Percentiles rank a stretch among this genome's conserved stretches.
These are phyloP conservation scores for Paralvinella palmiformis DNA, from an alignment of 1,140 invertebrate species.

Conservation along the genomic window DNA sequence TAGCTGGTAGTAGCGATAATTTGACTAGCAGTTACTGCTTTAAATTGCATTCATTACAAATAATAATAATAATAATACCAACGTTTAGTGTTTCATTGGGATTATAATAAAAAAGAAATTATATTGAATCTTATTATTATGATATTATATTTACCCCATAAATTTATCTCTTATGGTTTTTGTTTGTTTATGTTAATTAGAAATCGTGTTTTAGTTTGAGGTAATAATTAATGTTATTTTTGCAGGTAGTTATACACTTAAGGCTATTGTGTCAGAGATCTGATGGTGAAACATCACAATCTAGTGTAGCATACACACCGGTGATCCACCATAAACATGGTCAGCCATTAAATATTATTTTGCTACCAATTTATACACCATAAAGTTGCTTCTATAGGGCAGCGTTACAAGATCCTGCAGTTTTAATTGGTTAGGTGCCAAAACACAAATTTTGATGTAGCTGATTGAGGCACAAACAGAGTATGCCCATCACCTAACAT, in stretches of 20 bases:
- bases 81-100: too few species aligned
- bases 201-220: too few species aligned
- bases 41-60: too few species aligned
- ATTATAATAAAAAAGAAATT: too few species aligned
- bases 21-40: too few species aligned
- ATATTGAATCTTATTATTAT: too few species aligned
- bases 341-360: neutral
- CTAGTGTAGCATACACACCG: neutral
- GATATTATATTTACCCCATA: too few species aligned
- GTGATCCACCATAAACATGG: conserved; percentile 9
- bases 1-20: too few species aligned
- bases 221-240: too few species aligned
- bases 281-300: neutral
- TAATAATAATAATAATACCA: too few species aligned
- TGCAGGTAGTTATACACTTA: neutral
- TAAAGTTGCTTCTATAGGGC: neutral
- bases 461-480: neutral
- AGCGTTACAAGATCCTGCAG: neutral
- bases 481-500: neutral
- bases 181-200: too few species aligned
- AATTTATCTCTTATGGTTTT: too few species aligned
- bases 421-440: neutral
- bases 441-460: neutral
- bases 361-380: neutral
- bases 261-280: neutral